Conservation (phyloP, 2,888 invertebrate species). For the Dromius quadrimaculatus region DNA sequence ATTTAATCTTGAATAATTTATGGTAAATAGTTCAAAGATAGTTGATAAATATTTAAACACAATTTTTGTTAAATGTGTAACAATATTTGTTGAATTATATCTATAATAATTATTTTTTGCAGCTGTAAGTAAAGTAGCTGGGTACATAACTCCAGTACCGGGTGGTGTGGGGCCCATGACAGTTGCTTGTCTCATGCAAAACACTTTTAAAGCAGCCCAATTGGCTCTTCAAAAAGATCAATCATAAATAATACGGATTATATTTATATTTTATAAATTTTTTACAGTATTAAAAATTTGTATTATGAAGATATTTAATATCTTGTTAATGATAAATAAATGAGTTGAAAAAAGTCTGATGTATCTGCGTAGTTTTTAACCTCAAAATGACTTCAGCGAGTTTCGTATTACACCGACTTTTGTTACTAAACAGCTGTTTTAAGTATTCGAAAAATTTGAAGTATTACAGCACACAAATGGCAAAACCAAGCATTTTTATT, state of each 20-base stretch:
- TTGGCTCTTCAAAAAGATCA: conserved; percentile 59
- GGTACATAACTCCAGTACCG: conserved; percentile 90
- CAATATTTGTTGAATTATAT: background rate
- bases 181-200: conserved; percentile 92
- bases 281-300: conserved; percentile 40
- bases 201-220: conserved; percentile 83
- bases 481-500: conserved; percentile 76
- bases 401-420: conserved; percentile 16
- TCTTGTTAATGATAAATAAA: conserved; percentile 25
- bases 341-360: background rate
- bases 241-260: conserved; percentile 9
- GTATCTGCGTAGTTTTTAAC: background rate
- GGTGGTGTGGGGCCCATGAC: conserved; percentile 96
- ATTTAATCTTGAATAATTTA: too few species aligned
- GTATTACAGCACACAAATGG: conserved; percentile 58
- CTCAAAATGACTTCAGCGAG: conserved; percentile 34
- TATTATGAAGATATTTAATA: conserved; percentile 5
- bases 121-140: conserved; percentile 84
- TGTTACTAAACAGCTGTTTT: background rate
- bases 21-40: too few species aligned
- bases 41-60: too few species aligned
- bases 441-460: conserved; percentile 2
- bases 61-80: too few species aligned
- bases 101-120: conserved; percentile 54
- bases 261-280: conserved; percentile 21